Evolutionary conservation across 2,888 invertebrate genomes (phyloP).

Genomic region (Drosophila acutilabella): DNA sequence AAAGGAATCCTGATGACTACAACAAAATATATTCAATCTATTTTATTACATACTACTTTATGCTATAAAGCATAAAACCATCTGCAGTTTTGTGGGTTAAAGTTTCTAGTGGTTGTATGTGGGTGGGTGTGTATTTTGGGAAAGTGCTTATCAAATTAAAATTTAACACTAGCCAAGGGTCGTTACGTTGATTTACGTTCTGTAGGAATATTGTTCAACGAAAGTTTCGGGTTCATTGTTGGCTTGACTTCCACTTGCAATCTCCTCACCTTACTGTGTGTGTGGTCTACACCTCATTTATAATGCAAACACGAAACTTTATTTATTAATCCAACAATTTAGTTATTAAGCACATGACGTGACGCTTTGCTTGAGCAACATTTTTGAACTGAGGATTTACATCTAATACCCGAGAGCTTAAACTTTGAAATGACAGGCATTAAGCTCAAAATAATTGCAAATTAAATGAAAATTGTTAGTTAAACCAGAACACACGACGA

Average conservation of each 20-base stretch:
- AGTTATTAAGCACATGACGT: slow-evolving; percentile 50
- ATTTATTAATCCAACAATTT: slow-evolving; percentile 70
- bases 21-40: slow-evolving; percentile 31
- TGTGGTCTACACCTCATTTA: slow-evolving; percentile 32
- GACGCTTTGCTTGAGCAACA: background rate
- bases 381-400: slow-evolving; percentile 5
- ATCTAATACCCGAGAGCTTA: slow-evolving; percentile 24
- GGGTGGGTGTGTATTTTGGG: slow-evolving; percentile 15
- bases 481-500: background rate
- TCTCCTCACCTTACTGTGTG: background rate
- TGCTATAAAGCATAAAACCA: background rate
- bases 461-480: slow-evolving; percentile 55
- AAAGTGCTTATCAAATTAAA: slow-evolving; percentile 46
- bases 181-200: slow-evolving; percentile 41
- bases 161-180: slow-evolving; percentile 40
- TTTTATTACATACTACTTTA: slow-evolving; percentile 9
- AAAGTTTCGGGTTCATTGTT: slow-evolving; percentile 30
- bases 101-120: slow-evolving; percentile 3
- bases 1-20: slow-evolving; percentile 40
- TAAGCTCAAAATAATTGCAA: slow-evolving; percentile 70
- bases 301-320: slow-evolving; percentile 38
- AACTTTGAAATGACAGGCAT: slow-evolving; percentile 25
- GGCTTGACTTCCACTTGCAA: slow-evolving; percentile 8
- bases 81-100: slow-evolving; percentile 8
- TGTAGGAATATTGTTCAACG: slow-evolving; percentile 9